A percentile compares a stretch with the other conserved stretches of the same genome.
These are phyloP conservation scores for Myanophis thanlyinensis DNA, from an alignment of 2,113 vertebrate species.

Conservation along the genomic window DNA sequence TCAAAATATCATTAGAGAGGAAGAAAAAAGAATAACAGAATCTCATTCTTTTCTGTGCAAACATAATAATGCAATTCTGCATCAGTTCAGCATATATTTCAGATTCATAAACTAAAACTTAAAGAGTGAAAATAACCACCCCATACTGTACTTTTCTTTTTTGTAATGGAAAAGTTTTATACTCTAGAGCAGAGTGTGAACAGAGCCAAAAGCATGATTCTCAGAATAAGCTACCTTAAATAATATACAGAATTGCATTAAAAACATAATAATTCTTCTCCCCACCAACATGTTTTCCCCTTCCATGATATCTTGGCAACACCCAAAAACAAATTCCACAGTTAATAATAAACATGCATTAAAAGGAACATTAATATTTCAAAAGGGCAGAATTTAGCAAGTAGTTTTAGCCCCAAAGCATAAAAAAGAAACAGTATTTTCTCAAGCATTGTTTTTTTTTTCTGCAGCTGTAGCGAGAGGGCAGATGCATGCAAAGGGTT, in stretches of 20 bases:
- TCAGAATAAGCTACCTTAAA: slow-evolving; percentile 42
- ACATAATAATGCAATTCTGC: slow-evolving; percentile 58
- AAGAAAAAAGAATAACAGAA: slow-evolving; percentile 71
- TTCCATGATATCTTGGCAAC: slow-evolving; percentile 41
- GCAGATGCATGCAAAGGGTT: slow-evolving; percentile 49
- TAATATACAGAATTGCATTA: slow-evolving; percentile 61
- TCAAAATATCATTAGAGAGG: slow-evolving; percentile 39
- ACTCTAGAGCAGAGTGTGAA: neutral
- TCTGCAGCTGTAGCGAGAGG: slow-evolving; percentile 19
- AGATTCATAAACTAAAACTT: slow-evolving; percentile 17
- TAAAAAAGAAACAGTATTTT: slow-evolving; percentile 40
- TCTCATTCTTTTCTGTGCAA: slow-evolving; percentile 55
- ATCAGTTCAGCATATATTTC: slow-evolving; percentile 30
- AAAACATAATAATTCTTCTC: slow-evolving; percentile 7
- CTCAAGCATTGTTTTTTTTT: slow-evolving; percentile 1
- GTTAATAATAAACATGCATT: slow-evolving; percentile 32
- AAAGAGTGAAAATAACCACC: neutral
- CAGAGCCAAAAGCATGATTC: neutral
- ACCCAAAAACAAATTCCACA: neutral
- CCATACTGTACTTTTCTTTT: neutral
- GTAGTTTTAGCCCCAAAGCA: slow-evolving; percentile 19
- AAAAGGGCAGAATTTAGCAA: neutral
- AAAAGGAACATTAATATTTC: slow-evolving; percentile 23
- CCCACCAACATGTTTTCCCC: slow-evolving; percentile 2
- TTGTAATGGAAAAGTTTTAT: neutral